Percentiles rank a stretch among this genome's conserved stretches.
Evolutionary conservation across 2,888 invertebrate species (phyloP).

Genomic region (Hetaerina titia): DNA sequence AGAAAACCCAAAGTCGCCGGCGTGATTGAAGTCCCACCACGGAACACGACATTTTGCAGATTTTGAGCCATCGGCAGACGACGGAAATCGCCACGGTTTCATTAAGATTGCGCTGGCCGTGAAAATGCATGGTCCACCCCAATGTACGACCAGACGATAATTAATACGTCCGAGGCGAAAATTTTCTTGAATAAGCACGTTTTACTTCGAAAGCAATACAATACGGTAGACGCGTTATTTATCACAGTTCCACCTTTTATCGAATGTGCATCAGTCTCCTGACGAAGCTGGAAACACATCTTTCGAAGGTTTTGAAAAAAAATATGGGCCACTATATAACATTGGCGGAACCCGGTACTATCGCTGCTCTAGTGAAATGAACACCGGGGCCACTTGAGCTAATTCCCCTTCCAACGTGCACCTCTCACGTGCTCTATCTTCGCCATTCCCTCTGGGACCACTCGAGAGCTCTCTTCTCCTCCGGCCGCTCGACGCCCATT

Average conservation of each 20-base stretch:
- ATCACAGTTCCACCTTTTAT: background rate
- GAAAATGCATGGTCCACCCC: too few species aligned
- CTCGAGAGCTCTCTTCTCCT: background rate
- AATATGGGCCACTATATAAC: background rate
- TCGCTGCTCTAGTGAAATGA: background rate
- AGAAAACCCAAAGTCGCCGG: background rate
- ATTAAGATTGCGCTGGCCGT: background rate
- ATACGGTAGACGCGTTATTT: background rate
- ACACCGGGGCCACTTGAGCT: background rate
- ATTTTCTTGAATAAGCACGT: background rate
- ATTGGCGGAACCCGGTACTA: background rate
- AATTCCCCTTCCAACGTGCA: background rate
- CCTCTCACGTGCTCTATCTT: slow-evolving; percentile 1
- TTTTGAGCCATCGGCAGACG: background rate
- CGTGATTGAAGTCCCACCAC: background rate
- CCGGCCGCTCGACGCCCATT: background rate
- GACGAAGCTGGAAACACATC: background rate
- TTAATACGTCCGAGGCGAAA: background rate
- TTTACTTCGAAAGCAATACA: background rate
- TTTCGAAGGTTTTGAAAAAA: background rate
- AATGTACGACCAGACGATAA: background rate
- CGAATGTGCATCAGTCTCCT: background rate
- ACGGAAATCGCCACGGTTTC: background rate
- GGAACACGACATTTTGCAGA: too few species aligned
- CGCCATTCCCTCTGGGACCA: background rate